Evolutionary conservation across 2,888 invertebrate species (phyloP).

Genomic region (Amphipoea lucens): DNA sequence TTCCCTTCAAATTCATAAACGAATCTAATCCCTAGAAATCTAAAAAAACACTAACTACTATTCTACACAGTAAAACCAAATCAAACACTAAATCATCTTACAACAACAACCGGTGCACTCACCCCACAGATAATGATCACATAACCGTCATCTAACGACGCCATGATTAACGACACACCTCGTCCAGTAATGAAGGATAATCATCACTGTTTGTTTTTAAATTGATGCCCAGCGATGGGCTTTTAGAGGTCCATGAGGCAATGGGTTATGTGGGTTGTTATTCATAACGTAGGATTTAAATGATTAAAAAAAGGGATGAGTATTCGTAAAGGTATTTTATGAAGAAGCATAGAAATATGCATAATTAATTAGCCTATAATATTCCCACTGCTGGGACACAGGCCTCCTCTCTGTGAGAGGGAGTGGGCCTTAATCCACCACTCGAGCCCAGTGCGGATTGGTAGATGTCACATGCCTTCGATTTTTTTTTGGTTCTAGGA

Average conservation of each 20-base stretch:
- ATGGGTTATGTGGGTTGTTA: background rate
- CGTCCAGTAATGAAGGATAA: constrained; percentile 87
- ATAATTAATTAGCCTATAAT: too few relatives aligned
- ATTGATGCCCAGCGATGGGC: constrained; percentile 44
- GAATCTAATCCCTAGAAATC: background rate
- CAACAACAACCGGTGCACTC: constrained; percentile 34
- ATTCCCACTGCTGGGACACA: too few relatives aligned
- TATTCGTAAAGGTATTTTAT: background rate
- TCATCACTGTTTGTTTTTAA: constrained; percentile 85
- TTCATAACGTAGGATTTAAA: background rate
- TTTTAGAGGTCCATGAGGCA: constrained; percentile 52
- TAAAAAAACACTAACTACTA: background rate
- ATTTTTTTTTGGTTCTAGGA: too few relatives aligned
- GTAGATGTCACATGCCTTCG: too few relatives aligned
- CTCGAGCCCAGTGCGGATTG: too few relatives aligned
- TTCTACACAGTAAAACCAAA: background rate
- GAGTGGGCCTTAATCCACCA: too few relatives aligned
- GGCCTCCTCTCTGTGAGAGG: too few relatives aligned
- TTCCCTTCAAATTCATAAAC: background rate
- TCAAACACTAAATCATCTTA: background rate
- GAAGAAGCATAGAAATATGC: too few relatives aligned
- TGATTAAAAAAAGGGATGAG: background rate
- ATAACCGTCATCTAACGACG: constrained; percentile 75
- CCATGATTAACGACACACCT: constrained; percentile 81
- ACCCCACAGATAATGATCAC: constrained; percentile 76